Conservation (phyloP, 2,888 invertebrate species). For the Athalia circularis region DNA sequence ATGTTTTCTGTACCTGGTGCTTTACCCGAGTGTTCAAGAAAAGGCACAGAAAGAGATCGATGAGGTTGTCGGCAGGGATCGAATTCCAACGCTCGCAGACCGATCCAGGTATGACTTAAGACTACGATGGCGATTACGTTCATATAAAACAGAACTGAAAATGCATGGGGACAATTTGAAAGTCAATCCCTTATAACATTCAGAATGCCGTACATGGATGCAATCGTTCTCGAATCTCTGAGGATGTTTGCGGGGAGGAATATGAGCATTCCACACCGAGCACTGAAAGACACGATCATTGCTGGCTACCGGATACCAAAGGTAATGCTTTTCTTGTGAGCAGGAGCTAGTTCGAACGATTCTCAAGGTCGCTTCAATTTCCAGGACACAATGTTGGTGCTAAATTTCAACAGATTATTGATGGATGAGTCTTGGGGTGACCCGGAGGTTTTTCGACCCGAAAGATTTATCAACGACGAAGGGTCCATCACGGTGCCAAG, state of each 20-base stretch:
- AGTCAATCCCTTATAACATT: conserved; percentile 56
- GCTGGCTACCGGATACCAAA: conserved; percentile 86
- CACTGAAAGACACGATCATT: conserved; percentile 82
- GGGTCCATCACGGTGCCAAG: conserved; percentile 80
- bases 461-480: conserved; percentile 82
- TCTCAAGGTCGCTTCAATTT: conserved; percentile 55
- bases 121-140: too few species aligned
- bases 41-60: conserved; percentile 89
- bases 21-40: conserved; percentile 83
- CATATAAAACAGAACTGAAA: not conserved
- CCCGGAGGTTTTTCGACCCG: conserved; percentile 84
- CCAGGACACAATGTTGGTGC: conserved; percentile 87
- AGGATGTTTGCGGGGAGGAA: conserved; percentile 88
- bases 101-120: conserved; percentile 77
- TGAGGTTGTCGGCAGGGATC: conserved; percentile 81
- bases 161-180: conserved; percentile 16
- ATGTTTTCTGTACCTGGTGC: conserved; percentile 84
- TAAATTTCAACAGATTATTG: conserved; percentile 84
- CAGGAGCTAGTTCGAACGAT: not conserved
- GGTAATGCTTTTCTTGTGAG: conserved; percentile 74
- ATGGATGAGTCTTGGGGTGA: conserved; percentile 83
- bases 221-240: conserved; percentile 85
- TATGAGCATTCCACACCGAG: conserved; percentile 88
- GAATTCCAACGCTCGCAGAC: conserved; percentile 83
- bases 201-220: conserved; percentile 89